phyloP scores from a whole-genome alignment of 1,140 invertebrate genomes.

The Sminthurides bifidus region DNA sequence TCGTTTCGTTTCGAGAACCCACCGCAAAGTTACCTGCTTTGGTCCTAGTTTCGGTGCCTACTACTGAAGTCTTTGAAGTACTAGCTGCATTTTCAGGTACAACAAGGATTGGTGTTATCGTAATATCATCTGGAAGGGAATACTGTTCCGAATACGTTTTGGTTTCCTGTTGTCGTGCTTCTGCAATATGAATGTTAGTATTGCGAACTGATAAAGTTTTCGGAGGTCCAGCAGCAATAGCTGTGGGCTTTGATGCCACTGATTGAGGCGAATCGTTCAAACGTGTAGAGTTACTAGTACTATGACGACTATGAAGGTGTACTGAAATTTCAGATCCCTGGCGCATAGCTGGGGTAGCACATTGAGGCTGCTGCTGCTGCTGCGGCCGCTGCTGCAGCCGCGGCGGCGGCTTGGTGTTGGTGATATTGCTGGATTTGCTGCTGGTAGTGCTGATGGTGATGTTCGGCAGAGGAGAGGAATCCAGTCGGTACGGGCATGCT shows the following conservation, averaged over 20 bases:
- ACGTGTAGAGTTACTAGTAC: constrained; percentile 1
- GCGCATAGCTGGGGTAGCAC: constrained; percentile 26
- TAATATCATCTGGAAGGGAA: constrained; percentile 32
- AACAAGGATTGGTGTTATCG: constrained; percentile 27
- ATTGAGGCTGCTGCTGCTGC: constrained; percentile 24
- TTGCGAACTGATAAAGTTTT: constrained; percentile 10
- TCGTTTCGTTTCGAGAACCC: too few relatives aligned
- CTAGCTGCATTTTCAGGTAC: not conserved
- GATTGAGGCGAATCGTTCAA: constrained; percentile 15
- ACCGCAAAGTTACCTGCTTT: too few relatives aligned
- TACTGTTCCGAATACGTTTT: constrained; percentile 24
- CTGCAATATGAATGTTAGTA: not conserved
- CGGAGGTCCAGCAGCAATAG: constrained; percentile 13
- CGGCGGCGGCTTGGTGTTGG: constrained; percentile 9
- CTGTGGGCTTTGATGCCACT: constrained; percentile 8
- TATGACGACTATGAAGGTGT: constrained; percentile 7
- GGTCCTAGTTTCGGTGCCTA: not conserved
- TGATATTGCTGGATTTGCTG: constrained; percentile 6
- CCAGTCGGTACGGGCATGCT: constrained; percentile 31
- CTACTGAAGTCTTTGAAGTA: too few relatives aligned
- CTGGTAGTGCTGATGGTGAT: constrained; percentile 23
- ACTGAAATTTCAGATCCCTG: constrained; percentile 20
- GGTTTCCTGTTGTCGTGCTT: constrained; percentile 3
- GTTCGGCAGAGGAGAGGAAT: constrained; percentile 19
- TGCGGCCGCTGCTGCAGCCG: constrained; percentile 8